Conservation (phyloP, 30 jellyfish, hydroid and myxozoan genomes). For the Aurelia coerulea region DNA sequence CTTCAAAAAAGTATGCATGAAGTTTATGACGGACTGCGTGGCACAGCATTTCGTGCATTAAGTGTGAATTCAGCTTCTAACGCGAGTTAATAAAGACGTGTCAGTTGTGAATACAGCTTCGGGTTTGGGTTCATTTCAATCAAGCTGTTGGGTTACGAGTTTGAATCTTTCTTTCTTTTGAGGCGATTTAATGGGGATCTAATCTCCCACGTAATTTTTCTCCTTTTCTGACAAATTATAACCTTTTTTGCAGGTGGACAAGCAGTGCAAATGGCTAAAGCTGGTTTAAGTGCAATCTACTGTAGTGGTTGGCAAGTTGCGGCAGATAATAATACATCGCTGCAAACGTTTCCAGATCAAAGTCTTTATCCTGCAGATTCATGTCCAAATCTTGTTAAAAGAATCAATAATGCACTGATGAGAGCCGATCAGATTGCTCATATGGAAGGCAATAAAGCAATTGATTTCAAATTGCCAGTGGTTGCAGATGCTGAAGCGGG, state of each 20-base stretch:
- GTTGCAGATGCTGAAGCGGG: constrained; percentile 99
- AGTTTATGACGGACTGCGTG: too few relatives aligned
- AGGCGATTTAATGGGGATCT: too few relatives aligned
- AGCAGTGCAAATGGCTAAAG: constrained; percentile 98
- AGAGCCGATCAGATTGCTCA: constrained; percentile 96
- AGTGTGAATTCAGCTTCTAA: too few relatives aligned
- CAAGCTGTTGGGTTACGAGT: too few relatives aligned
- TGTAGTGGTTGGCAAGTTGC: constrained; percentile 99
- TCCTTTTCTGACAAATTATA: not conserved
- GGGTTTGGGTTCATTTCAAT: too few relatives aligned
- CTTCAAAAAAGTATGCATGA: too few relatives aligned
- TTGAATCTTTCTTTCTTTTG: too few relatives aligned
- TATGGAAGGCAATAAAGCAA: constrained; percentile 61
- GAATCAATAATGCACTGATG: constrained; percentile 92
- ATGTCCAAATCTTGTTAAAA: constrained; percentile 84
- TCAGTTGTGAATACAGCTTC: too few relatives aligned
- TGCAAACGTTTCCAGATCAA: constrained; percentile 90
- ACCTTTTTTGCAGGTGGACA: constrained; percentile 74
- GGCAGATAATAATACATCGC: constrained; percentile 87
- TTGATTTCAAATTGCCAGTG: constrained; percentile 81
- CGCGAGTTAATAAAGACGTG: too few relatives aligned
- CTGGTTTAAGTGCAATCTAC: constrained; percentile 89
- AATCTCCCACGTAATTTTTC: too few relatives aligned
- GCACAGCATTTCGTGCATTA: too few relatives aligned
- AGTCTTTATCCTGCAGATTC: constrained; percentile 93